Evolutionary conservation across 2,797 vertebrate species (phyloP), one percentile per base, ranked within the genome.

Genomic region (Eidolon dupreanum): DNA sequence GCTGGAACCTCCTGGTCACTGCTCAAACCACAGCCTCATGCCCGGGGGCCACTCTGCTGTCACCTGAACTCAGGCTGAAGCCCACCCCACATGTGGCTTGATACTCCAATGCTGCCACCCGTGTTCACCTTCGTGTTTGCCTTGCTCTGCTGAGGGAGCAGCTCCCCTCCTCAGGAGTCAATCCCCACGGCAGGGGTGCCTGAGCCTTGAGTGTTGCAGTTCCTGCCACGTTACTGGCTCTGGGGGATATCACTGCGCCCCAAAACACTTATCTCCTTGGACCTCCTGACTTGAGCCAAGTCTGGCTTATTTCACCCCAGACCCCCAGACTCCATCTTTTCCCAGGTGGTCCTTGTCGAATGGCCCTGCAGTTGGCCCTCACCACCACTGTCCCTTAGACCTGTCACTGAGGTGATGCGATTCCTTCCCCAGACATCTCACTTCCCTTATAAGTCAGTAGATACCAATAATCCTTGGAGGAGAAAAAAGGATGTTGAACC

Each of bases 191-290:
- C 51, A 51, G 17, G 55, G 46, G 17, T 31, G 38, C 51, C 75
- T 61, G n/a, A 73, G 36, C 41, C 74, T 83, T 26, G 16, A 53
- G 28, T 12, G 26, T 63, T 70, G 19, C 4, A 8, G n/a, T 59
- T 88, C 66, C 38, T 43, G 41, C 83, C 83, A 78, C 55, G 46
- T 77, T 68, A 55, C 46, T 70, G 36, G 59, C 26, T 81, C 33
- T 24, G 20, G 6, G 7, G 38, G 49, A 5, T 61, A 46, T 8
- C 17, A 36, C 0, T 17, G 8, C 0, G 57, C 38, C 38, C 38
- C 20, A 9, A 94, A 63, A 51, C 10, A 17, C 22, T 63, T n/a
- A 28, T 65, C 5, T 73, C n/a, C 15, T 22, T 38, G 63, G 68
- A 43, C 70, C 36, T 83, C 61, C 13, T 51, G 86, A 74, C 77